Conservation (phyloP, 2,888 invertebrate genomes). For the Branchellion lobata region DNA sequence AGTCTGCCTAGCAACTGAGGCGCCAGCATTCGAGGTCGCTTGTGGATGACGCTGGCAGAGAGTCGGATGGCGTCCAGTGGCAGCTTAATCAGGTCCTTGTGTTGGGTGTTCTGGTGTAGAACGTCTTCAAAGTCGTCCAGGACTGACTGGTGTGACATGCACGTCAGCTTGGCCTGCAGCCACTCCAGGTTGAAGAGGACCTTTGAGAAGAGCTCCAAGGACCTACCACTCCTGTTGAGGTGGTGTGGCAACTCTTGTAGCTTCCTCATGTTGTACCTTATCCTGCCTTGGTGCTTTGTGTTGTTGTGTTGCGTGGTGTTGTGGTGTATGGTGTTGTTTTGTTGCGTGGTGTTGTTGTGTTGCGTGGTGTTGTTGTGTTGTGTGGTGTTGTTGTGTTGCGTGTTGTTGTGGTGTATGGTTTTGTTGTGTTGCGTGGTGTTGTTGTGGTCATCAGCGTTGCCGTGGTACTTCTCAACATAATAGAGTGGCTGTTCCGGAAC, state of each 20-base stretch:
- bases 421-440: neutral
- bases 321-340: conserved; percentile 88
- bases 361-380: conserved; percentile 64
- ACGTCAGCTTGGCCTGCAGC: conserved; percentile 90
- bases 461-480: conserved; percentile 49
- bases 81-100: conserved; percentile 58
- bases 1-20: conserved; percentile 89
- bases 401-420: conserved; percentile 84
- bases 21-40: conserved; percentile 91
- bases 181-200: conserved; percentile 96
- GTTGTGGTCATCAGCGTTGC: too few species aligned
- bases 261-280: conserved; percentile 89
- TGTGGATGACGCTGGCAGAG: conserved; percentile 87
- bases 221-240: conserved; percentile 83
- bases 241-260: conserved; percentile 89
- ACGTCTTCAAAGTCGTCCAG: conserved; percentile 94
- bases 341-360: conserved; percentile 89
- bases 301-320: conserved; percentile 68
- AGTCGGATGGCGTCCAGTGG: conserved; percentile 68
- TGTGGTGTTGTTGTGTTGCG: conserved; percentile 68
- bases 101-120: conserved; percentile 53
- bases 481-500: conserved; percentile 61
- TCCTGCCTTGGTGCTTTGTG: neutral
- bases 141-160: conserved; percentile 82
- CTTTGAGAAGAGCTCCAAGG: conserved; percentile 83